phyloP scores from a whole-genome alignment of 92 coral and sea anemone genomes.

The Parazoanthus atlanticus region DNA sequence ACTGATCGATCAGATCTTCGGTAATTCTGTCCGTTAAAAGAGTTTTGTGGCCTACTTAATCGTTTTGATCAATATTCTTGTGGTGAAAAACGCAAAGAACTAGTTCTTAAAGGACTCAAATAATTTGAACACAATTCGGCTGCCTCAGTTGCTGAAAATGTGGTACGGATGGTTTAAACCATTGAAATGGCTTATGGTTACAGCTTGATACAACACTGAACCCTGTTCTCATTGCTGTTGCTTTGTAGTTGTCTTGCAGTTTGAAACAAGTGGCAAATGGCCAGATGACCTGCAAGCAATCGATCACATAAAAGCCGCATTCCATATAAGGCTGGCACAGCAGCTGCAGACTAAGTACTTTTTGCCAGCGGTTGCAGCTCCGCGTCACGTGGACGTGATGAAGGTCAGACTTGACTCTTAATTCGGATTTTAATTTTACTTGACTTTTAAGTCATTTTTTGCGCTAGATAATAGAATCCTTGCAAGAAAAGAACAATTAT shows the following conservation, averaged over 20 bases:
- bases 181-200: no score
- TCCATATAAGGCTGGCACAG: conserved; percentile 85
- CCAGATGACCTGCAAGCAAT: conserved; percentile 92
- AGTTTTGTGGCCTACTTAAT: no score
- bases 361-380: conserved; percentile 78
- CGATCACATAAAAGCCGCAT: conserved; percentile 90
- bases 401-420: conserved; percentile 60
- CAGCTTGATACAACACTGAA: neutral
- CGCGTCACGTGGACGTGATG: conserved; percentile 78
- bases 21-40: no score
- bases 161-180: no score
- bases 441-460: no score
- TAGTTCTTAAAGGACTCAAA: no score
- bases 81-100: no score
- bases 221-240: neutral
- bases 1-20: no score
- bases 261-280: conserved; percentile 98
- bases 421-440: neutral
- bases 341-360: conserved; percentile 64
- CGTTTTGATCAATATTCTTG: no score
- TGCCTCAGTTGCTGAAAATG: no score
- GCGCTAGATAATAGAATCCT: neutral
- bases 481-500: neutral
- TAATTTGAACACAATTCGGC: no score
- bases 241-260: conserved; percentile 78